These are phyloP conservation scores for Myotis daubentonii DNA, from an alignment of 2,797 vertebrate genomes.

Conservation along the genomic window DNA sequence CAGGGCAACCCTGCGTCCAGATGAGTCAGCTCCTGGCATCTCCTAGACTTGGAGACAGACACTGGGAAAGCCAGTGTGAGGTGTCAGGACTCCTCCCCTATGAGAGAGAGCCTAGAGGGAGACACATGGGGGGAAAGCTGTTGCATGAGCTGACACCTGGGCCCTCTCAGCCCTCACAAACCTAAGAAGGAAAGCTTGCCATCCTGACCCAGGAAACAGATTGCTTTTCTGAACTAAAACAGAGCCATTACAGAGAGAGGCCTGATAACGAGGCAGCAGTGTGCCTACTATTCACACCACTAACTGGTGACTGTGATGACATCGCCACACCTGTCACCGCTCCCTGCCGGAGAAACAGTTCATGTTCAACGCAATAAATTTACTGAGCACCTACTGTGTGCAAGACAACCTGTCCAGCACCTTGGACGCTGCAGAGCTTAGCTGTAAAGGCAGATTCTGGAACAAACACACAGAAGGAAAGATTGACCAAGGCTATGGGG, in stretches of 20 bases:
- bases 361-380: background rate
- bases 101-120: background rate
- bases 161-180: background rate
- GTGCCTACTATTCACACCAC: background rate
- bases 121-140: accelerated
- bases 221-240: background rate
- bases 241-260: background rate
- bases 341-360: background rate
- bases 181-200: background rate
- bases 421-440: background rate
- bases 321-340: background rate
- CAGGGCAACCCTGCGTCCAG: background rate
- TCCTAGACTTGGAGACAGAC: background rate
- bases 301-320: background rate
- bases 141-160: background rate
- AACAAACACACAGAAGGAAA: background rate
- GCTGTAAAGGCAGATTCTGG: background rate
- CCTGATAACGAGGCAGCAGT: background rate
- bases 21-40: background rate
- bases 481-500: background rate
- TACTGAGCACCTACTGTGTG: background rate
- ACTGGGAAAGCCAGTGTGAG: background rate
- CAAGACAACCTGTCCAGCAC: background rate
- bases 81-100: background rate
- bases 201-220: background rate